Evolutionary conservation across 2,797 vertebrate genomes (phyloP), one percentile per base, ranked within the genome.

Genomic region (Denticeps clupeoides): DNA sequence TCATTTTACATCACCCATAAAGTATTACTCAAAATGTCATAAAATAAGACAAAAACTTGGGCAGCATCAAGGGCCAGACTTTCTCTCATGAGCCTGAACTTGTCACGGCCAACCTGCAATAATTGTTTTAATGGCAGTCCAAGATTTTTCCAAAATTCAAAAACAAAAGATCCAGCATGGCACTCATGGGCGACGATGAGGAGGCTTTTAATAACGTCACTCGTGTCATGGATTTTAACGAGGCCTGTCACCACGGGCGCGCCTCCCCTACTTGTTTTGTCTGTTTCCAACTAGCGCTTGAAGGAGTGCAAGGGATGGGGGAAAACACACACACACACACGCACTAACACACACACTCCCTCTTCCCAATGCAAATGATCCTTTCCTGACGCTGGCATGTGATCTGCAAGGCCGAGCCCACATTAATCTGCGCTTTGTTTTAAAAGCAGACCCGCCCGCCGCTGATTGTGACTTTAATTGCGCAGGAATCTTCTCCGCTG

Each of bases 401-500:
- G 74, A 79, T 77, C 62, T 23, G 62, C 40, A 57, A 40, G 33
- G 12, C 12, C 31, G 2, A 23, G 12, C 6, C 32, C n/a, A n/a
- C n/a, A n/a, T n/a, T n/a, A n/a, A n/a, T n/a, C n/a, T n/a, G n/a
- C n/a, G n/a, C n/a, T n/a, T n/a, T n/a, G n/a, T n/a, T n/a, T n/a
- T n/a, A n/a, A n/a, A n/a, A n/a, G n/a, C n/a, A n/a, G n/a, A n/a
- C n/a, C n/a, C 10, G 9, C 4, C n/a, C 33, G 4, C 12, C 31
- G 33, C 28, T 16, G 28, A 80, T 73, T 77, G 75, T 70, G 58
- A 60, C 62, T 81, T 81, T 74, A 74, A 84, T 86, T 84, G 84
- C 79, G 82, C 80, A 86, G 78, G 73, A 82, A 84, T 83, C 77
- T 27, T 43, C 16, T 68, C 82, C 72, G 80, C 83, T 77, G 83